Base-by-base conservation (phyloP, 2,113 vertebrate species). In the Cisticola juncidis region DNA sequence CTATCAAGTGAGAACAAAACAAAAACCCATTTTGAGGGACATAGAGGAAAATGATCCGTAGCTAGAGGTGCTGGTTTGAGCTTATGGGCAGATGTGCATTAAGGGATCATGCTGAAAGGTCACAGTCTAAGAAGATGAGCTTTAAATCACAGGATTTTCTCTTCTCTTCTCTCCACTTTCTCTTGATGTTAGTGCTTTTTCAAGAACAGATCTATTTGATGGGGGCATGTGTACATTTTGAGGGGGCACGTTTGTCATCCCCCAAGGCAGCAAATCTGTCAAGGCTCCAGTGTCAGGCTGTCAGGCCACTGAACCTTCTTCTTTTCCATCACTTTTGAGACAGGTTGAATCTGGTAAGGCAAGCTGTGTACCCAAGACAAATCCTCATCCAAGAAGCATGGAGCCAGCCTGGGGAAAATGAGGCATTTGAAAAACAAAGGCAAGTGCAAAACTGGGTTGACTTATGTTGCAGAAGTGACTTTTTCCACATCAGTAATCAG, bases 11-110 rank as follows among this genome's bases (percentile, higher is more conserved):
- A 82, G 64, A 81, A 36, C 5, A 64, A 45, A 89, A 45, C 13
- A n/a, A 36, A 76, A 29, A 18, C 4, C 2, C 0, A 0, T 60
- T 68, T 74, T 65, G 58, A 68, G 20, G 35, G 40, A 47, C 1
- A 5, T 12, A 17, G 53, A 89, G 42, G 58, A 72, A 69, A 66
- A 51, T 44, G 2, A 60, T 71, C 40, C 24, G 4, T 22, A 50
- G 13, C 28, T 56, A 35, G 22, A 66, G 38, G 23, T 54, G 28
- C 9, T 66, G 31, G 14, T 81, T 48, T 40, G 87, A 62, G 24
- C 15, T 74, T 50, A 66, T 45, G n/a, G 24, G 23, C 11, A 35
- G 20, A 20, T 2, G 4, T 36, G 24, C 18, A 35, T 71, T 48
- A 57, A 62, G 72, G 40, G 33, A 47, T 84, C 31, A 2, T 40